Conservation (phyloP, 2,797 vertebrate species). For the Lutjanus argentimaculatus region DNA sequence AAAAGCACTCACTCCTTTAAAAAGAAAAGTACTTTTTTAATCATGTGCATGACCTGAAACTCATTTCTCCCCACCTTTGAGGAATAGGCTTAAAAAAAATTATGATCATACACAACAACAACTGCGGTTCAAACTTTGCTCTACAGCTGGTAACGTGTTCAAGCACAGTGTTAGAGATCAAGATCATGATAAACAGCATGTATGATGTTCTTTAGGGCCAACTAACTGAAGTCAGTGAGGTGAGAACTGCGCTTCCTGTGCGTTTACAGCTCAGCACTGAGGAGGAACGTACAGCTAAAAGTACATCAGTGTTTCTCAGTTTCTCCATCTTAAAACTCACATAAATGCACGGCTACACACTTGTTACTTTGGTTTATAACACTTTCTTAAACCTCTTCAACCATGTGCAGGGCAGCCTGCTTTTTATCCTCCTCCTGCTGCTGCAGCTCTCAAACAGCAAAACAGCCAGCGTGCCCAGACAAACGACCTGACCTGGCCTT, state of each 20-base stretch:
- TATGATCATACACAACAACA: too few relatives aligned
- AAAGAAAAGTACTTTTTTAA: too few relatives aligned
- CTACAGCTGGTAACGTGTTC: neutral
- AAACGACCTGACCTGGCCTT: too few relatives aligned
- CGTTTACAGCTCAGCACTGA: conserved; percentile 19
- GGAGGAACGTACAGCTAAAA: conserved; percentile 47
- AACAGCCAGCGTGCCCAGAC: too few relatives aligned
- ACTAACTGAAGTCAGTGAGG: conserved; percentile 56
- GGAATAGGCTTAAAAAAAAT: too few relatives aligned
- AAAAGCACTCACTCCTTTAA: too few relatives aligned
- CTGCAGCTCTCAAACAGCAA: too few relatives aligned
- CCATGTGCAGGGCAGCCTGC: neutral
- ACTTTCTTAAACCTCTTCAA: neutral
- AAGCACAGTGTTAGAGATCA: conserved; percentile 10
- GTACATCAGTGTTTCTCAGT: neutral
- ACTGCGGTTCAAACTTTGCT: neutral
- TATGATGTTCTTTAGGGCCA: neutral
- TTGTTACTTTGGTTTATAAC: neutral
- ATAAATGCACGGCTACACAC: rapidly evolving
- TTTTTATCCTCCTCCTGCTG: neutral
- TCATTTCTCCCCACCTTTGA: too few relatives aligned
- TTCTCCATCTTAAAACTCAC: neutral
- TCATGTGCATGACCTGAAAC: too few relatives aligned
- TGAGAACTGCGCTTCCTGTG: conserved; percentile 83
- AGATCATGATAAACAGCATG: conserved; percentile 17